These are phyloP conservation scores for Furcifer pardalis DNA, from an alignment of 2,797 vertebrate species.

Conservation along the genomic window DNA sequence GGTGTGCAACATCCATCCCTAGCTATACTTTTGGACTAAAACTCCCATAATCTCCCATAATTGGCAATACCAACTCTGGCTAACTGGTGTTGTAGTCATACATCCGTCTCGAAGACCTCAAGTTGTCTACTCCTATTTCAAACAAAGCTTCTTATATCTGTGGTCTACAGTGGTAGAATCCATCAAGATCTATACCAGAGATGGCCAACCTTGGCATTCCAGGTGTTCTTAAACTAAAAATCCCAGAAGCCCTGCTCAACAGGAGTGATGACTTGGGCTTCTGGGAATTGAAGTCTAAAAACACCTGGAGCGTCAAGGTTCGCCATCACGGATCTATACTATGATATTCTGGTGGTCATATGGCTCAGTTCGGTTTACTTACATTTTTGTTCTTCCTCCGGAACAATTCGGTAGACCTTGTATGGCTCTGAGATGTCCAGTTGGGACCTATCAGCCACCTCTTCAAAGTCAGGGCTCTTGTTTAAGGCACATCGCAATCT, in stretches of 20 bases:
- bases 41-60: neutral
- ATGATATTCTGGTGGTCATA: neutral
- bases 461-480: constrained; percentile 98
- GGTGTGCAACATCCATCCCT: no score
- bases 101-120: neutral
- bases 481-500: constrained; percentile 96
- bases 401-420: constrained; percentile 97
- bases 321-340: no score
- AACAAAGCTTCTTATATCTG: neutral
- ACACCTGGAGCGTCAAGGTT: no score
- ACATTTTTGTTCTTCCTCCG: constrained; percentile 97
- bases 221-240: no score
- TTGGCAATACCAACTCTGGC: neutral
- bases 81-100: neutral
- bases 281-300: no score
- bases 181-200: neutral
- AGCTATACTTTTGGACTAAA: neutral
- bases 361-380: constrained; percentile 55
- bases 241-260: no score
- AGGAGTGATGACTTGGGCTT: no score
- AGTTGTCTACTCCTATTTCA: neutral
- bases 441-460: constrained; percentile 95
- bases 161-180: no score
- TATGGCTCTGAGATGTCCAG: constrained; percentile 98
- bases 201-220: no score